Base-by-base conservation (phyloP, 2,888 invertebrate genomes). In the Drosophila algonquin region DNA sequence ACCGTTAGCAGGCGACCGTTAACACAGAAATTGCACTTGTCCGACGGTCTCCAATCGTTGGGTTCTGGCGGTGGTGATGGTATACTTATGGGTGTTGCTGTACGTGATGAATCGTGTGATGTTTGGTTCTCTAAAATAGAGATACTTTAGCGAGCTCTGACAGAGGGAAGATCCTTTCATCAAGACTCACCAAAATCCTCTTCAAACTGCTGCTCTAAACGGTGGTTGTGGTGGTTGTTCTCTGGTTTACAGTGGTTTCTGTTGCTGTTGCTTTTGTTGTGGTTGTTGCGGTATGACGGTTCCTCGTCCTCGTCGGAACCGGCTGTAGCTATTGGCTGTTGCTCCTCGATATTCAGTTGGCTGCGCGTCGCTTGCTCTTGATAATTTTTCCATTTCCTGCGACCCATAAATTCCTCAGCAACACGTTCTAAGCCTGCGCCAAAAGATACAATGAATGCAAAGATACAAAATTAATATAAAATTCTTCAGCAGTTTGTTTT, bases 341-440 rank as follows among this genome's bases (percentile, higher is more conserved):
- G 86, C 86, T 89, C 87, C 68, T 79, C 81, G 79, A 88, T 83
- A 81, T 87, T 89, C 78, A 83, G 81, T 81, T 92, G 93, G 92
- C 93, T 93, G 92, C 93, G 92, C 92, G 93, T 93, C 93, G 94
- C 93, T 89, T 94, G 93, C 94, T 97, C 96, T 95, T 97, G 97
- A 93, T 96, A 97, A 94, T 96, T 95, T 95, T 96, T 96, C 97
- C 97, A 97, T 97, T 96, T 97, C 96, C 97, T 96, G 94, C 96
- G 96, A 94, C 97, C 97, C 97, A 97, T 97, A 95, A 97, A 96
- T 96, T 97, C 97, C 94, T 97, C 97, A 94, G 97, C 97, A 94
- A 97, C 96, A 94, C 97, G 96, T 96, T 97, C 97, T 96, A 97
- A 95, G 95, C 97, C 97, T 97, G 8, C 7, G 93, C 32, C 32